Evolutionary conservation across 2,888 invertebrate genomes (phyloP).

Genomic region (Diploptera punctata): DNA sequence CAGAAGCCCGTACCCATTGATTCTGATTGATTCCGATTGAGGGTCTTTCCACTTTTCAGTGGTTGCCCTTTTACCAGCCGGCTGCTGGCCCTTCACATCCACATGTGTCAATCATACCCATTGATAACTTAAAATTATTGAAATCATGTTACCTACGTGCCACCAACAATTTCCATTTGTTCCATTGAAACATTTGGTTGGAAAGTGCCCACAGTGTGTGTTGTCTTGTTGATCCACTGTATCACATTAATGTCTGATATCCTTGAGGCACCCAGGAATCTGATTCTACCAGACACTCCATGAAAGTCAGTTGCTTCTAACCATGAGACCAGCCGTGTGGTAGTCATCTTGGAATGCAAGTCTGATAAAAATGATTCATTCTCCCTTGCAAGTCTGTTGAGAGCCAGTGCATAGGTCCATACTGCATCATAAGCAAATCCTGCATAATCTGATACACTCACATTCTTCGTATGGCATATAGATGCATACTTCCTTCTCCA

Average conservation of each 20-base stretch:
- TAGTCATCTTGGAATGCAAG: slow-evolving; percentile 61
- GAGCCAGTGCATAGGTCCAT: slow-evolving; percentile 78
- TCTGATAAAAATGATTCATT: slow-evolving; percentile 64
- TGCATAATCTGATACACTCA: slow-evolving; percentile 67
- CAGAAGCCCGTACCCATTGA: no score
- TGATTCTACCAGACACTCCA: slow-evolving; percentile 66
- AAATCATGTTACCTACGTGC: slow-evolving; percentile 48
- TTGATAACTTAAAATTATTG: no score
- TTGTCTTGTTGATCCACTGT: slow-evolving; percentile 63
- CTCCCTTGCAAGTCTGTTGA: slow-evolving; percentile 67
- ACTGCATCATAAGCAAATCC: slow-evolving; percentile 84
- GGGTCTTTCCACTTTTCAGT: no score
- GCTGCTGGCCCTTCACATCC: no score
- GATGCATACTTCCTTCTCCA: slow-evolving; percentile 63
- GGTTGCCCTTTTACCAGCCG: no score
- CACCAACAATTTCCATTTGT: slow-evolving; percentile 59
- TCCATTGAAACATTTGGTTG: slow-evolving; percentile 60
- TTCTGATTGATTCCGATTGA: no score
- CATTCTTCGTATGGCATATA: slow-evolving; percentile 46
- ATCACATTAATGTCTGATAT: slow-evolving; percentile 65
- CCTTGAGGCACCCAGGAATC: slow-evolving; percentile 64
- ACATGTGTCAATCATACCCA: no score
- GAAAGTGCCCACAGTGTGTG: slow-evolving; percentile 63
- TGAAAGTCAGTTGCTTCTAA: slow-evolving; percentile 71
- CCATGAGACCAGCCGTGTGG: slow-evolving; percentile 65